Percentiles rank a stretch among this genome's conserved stretches.
Evolutionary conservation across 2,797 vertebrate species (phyloP).

Genomic region (Uromys caudimaculatus): DNA sequence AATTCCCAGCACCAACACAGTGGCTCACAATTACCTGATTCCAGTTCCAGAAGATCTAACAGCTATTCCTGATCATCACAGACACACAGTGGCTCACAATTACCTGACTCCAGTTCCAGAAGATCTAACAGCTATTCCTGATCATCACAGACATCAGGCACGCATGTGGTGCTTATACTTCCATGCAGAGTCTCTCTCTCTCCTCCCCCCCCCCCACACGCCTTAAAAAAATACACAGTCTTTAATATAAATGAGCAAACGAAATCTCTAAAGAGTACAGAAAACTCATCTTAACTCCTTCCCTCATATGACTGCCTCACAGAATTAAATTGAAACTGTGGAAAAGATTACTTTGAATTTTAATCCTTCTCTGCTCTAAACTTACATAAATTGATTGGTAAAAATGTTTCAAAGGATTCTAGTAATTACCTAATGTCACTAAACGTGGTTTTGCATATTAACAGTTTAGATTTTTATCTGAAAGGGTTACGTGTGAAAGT

Average conservation of each 20-base stretch:
- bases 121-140: not conserved
- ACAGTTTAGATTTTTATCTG: slow-evolving; percentile 40
- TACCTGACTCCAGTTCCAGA: not conserved
- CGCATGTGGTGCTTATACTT: too few species aligned
- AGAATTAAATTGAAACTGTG: slow-evolving; percentile 35
- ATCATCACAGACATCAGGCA: not conserved
- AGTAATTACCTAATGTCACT: not conserved
- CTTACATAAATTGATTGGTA: slow-evolving; percentile 6
- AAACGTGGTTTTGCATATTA: not conserved
- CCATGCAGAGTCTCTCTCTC: too few species aligned
- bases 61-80: not conserved
- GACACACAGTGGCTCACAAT: not conserved
- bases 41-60: not conserved
- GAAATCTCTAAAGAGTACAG: slow-evolving; percentile 26
- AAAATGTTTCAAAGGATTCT: not conserved
- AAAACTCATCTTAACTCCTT: not conserved
- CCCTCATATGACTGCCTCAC: not conserved
- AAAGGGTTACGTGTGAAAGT: slow-evolving; percentile 5
- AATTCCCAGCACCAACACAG: not conserved
- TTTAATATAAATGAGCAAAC: not conserved
- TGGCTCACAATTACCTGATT: not conserved
- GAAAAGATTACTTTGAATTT: slow-evolving; percentile 14
- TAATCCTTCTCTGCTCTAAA: not conserved
- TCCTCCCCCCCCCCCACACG: too few species aligned
- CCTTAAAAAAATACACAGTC: not conserved